These are phyloP conservation scores for Micronycteris hirsuta DNA, from an alignment of 2,113 vertebrate genomes.

Conservation along the genomic window DNA sequence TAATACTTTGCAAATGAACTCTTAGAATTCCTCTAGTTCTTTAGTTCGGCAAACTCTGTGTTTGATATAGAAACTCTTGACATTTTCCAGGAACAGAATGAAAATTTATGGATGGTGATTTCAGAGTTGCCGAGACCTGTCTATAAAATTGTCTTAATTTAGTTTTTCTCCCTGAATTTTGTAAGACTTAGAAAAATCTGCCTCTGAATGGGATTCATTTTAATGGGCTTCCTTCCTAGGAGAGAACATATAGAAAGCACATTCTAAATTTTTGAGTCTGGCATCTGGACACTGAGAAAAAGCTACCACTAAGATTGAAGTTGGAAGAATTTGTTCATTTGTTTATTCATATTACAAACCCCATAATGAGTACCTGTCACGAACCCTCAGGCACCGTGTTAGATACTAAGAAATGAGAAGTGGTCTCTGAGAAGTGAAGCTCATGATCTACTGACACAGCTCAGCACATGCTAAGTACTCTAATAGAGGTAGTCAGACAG, in stretches of 20 bases:
- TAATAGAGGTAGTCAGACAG: background rate
- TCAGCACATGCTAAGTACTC: background rate
- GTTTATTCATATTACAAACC: slow-evolving; percentile 19
- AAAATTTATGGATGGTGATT: background rate
- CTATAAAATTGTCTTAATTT: slow-evolving; percentile 2
- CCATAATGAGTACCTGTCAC: background rate
- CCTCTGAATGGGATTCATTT: background rate
- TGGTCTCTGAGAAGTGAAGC: background rate
- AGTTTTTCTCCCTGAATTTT: slow-evolving; percentile 32
- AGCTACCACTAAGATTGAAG: background rate
- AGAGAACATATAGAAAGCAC: background rate
- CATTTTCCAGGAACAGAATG: slow-evolving; percentile 10
- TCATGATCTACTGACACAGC: background rate
- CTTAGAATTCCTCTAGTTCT: slow-evolving; percentile 5
- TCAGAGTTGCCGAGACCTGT: slow-evolving; percentile 11
- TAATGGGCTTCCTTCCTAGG: background rate
- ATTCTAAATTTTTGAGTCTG: background rate
- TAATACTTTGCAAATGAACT: slow-evolving; percentile 44
- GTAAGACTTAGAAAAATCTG: slow-evolving; percentile 3
- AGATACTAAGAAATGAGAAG: background rate
- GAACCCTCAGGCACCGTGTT: background rate
- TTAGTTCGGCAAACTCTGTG: background rate
- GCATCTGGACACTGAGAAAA: slow-evolving; percentile 20
- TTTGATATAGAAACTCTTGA: slow-evolving; percentile 32
- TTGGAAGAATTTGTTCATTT: slow-evolving; percentile 24